These are phyloP conservation scores for Lumbricus terrestris DNA, from an alignment of 2,888 invertebrate species.

Conservation along the genomic window DNA sequence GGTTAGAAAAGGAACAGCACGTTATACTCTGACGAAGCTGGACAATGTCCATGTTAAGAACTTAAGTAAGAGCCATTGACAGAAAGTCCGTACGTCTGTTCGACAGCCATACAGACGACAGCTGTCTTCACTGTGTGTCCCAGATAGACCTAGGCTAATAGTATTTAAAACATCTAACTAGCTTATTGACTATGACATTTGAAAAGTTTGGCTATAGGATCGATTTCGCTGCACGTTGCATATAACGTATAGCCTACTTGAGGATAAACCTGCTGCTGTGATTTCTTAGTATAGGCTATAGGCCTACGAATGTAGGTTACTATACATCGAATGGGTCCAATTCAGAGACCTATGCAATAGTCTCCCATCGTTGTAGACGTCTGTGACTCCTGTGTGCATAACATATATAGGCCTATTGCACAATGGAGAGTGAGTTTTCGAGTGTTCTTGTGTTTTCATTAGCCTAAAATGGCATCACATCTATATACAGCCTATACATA, in stretches of 20 bases:
- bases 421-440: background rate
- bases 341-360: background rate
- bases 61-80: too few species aligned
- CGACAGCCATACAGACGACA: background rate
- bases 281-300: background rate
- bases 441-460: background rate
- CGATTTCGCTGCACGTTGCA: too few species aligned
- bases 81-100: background rate
- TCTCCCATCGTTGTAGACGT: too few species aligned
- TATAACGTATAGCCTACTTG: too few species aligned
- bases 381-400: background rate
- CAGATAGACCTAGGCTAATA: background rate
- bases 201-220: background rate
- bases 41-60: background rate
- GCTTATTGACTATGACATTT: background rate
- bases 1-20: background rate
- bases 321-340: background rate
- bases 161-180: background rate
- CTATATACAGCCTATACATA: background rate
- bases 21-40: background rate
- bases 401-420: background rate
- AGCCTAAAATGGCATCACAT: background rate
- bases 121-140: background rate
- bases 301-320: too few species aligned
- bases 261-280: background rate